Conservation (phyloP, 2,797 vertebrate genomes). For the Diplodus sargus region DNA sequence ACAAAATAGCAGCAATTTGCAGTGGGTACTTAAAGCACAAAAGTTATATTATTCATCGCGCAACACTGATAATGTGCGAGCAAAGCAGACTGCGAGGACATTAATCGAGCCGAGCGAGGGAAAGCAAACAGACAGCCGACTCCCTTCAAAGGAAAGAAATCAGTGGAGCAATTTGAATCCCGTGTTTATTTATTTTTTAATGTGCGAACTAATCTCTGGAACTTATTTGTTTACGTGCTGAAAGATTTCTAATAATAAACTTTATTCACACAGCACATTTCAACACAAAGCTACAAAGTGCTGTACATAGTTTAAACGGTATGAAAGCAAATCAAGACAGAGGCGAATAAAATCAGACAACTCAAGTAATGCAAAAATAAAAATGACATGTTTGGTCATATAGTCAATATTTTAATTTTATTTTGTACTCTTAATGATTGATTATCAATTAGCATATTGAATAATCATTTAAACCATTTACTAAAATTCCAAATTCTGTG, state of each 20-base stretch:
- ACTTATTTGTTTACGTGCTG: background rate
- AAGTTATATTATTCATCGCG: background rate
- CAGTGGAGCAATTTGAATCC: conserved; percentile 2
- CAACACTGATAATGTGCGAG: background rate
- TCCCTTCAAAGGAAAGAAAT: conserved; percentile 15
- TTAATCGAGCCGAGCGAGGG: background rate
- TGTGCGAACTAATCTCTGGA: background rate
- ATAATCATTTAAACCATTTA: background rate
- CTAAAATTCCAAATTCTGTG: background rate
- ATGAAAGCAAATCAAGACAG: no score
- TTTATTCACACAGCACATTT: no score
- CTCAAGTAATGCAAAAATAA: no score
- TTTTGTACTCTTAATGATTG: background rate
- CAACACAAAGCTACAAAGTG: no score
- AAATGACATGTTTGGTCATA: background rate
- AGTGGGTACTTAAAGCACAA: background rate
- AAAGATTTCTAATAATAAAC: no score
- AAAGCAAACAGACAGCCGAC: background rate
- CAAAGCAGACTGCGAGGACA: background rate
- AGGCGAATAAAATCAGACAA: no score
- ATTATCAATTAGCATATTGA: background rate
- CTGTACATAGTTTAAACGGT: no score
- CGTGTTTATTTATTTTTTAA: background rate
- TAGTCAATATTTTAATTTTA: conserved; percentile 4
- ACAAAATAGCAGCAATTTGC: background rate